These are phyloP conservation scores for Orius insidiosus DNA, from an alignment of 1,140 invertebrate genomes.

Conservation along the genomic window DNA sequence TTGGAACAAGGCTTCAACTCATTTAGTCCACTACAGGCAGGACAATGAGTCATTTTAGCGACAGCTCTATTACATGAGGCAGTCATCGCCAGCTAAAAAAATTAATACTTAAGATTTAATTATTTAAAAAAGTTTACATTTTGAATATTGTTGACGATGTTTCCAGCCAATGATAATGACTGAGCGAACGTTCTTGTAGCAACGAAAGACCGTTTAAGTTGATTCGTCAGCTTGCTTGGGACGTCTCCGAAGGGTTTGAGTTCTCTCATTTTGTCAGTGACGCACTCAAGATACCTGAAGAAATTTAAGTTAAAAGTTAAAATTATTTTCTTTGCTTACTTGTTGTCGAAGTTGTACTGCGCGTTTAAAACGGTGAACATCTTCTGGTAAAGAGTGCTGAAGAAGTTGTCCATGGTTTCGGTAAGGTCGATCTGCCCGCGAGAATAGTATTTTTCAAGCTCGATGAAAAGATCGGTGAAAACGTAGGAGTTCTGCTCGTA, in stretches of 20 bases:
- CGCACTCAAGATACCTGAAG: constrained; percentile 70
- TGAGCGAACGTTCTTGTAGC: constrained; percentile 86
- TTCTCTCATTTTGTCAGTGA: constrained; percentile 77
- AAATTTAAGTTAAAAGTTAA: too few species aligned
- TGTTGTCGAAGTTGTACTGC: constrained; percentile 74
- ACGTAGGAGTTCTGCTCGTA: constrained; percentile 88
- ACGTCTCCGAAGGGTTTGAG: constrained; percentile 89
- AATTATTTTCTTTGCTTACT: constrained; percentile 34
- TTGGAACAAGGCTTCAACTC: constrained; percentile 61
- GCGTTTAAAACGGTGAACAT: constrained; percentile 91
- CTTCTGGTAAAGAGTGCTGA: constrained; percentile 78
- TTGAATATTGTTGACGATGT: constrained; percentile 65
- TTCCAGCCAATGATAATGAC: constrained; percentile 61
- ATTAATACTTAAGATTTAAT: not conserved
- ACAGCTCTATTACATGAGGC: constrained; percentile 59
- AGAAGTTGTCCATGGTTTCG: constrained; percentile 81
- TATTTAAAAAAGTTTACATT: constrained; percentile 37
- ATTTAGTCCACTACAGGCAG: constrained; percentile 56
- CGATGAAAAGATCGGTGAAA: constrained; percentile 77
- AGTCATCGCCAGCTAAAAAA: constrained; percentile 27
- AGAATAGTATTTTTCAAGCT: constrained; percentile 78
- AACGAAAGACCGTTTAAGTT: constrained; percentile 82
- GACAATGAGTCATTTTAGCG: constrained; percentile 72
- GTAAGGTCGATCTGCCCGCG: constrained; percentile 65
- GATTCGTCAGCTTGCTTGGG: constrained; percentile 70